A percentile compares a stretch with the other conserved stretches of the same genome.
Evolutionary conservation across 2,113 vertebrate species (phyloP).

Genomic region (Otolemur garnettii): DNA sequence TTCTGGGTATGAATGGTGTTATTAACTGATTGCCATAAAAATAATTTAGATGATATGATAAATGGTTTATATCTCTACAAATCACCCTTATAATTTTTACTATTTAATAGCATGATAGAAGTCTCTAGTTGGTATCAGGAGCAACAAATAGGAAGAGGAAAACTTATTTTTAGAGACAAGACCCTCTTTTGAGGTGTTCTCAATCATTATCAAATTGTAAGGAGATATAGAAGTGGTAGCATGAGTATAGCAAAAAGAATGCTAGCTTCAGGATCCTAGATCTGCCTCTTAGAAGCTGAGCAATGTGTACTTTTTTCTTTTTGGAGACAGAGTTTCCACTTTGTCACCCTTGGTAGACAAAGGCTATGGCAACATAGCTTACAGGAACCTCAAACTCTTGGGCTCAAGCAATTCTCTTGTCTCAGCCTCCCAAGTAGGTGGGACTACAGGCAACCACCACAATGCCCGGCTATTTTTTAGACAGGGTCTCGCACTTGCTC

Average conservation of each 20-base stretch:
- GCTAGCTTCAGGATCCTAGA: rapidly evolving
- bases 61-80: background rate
- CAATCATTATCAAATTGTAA: background rate
- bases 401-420: no score
- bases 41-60: background rate
- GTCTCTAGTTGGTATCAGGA: background rate
- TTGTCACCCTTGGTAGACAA: no score
- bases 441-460: no score
- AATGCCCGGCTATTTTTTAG: no score
- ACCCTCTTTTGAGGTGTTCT: background rate
- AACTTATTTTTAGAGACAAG: background rate
- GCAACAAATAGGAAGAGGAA: background rate
- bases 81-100: background rate
- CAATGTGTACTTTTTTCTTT: no score
- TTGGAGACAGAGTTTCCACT: no score
- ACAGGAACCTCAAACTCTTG: no score
- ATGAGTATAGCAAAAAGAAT: background rate
- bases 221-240: background rate
- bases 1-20: background rate
- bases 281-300: background rate
- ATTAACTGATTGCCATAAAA: background rate
- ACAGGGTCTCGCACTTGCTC: no score
- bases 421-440: no score
- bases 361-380: no score
- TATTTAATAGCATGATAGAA: background rate